Evolutionary conservation across 1,140 invertebrate species (phyloP).

Genomic region (Plectrocnemia conspersa): DNA sequence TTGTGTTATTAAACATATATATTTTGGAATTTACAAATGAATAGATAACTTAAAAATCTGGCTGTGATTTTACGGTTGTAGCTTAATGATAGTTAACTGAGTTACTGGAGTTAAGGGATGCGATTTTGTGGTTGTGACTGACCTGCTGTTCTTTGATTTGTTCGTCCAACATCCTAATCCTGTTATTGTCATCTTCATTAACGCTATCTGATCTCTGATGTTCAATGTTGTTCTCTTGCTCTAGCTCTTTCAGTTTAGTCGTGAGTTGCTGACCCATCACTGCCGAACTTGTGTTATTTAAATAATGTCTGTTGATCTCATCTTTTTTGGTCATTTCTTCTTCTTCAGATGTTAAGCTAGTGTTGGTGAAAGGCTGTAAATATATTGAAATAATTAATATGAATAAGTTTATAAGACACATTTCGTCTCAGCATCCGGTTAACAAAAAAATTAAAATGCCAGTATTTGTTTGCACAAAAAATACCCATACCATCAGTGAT

Average conservation of each 20-base stretch:
- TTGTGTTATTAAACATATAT: no score
- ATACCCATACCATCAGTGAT: no score
- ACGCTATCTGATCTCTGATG: slow-evolving; percentile 25
- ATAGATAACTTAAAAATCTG: no score
- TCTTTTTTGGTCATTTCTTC: slow-evolving; percentile 69
- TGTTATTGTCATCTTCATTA: slow-evolving; percentile 44
- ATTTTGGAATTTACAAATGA: no score
- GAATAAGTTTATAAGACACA: no score
- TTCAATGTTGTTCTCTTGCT: slow-evolving; percentile 40
- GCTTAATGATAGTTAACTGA: no score
- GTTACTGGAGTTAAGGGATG: no score
- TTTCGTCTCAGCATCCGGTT: not conserved
- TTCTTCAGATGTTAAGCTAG: slow-evolving; percentile 63
- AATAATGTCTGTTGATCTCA: slow-evolving; percentile 27
- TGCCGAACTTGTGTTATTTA: slow-evolving; percentile 37
- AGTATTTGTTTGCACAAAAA: no score
- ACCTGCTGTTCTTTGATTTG: slow-evolving; percentile 57
- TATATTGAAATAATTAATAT: slow-evolving; percentile 11
- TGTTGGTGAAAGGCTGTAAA: slow-evolving; percentile 50
- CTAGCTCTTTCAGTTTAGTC: slow-evolving; percentile 39
- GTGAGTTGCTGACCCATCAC: slow-evolving; percentile 34
- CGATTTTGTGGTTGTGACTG: slow-evolving; percentile 20
- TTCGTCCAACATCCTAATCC: slow-evolving; percentile 53
- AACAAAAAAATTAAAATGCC: no score
- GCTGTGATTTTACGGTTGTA: no score